These are phyloP conservation scores for Periparus ater DNA, from an alignment of 2,797 vertebrate genomes.

Conservation along the genomic window DNA sequence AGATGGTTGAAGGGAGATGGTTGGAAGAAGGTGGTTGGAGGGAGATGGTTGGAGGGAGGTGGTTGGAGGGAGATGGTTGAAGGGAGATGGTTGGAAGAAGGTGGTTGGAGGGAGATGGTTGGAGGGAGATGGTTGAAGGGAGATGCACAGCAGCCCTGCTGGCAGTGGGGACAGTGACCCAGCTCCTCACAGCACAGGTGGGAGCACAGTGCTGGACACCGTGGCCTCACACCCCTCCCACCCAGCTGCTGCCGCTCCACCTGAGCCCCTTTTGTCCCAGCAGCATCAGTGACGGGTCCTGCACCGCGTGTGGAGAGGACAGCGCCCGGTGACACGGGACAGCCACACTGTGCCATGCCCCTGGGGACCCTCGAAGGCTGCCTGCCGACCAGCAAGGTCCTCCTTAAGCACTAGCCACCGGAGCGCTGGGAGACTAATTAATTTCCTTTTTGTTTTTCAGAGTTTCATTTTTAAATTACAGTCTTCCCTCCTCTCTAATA, in stretches of 20 bases:
- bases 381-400: not conserved
- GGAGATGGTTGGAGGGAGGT: not conserved
- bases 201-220: not conserved
- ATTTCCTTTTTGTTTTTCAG: constrained; percentile 78
- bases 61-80: not conserved
- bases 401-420: constrained; percentile 36
- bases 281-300: not conserved
- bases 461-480: constrained; percentile 82
- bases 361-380: not conserved
- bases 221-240: accelerated
- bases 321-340: accelerated
- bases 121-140: not conserved
- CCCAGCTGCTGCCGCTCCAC: not conserved
- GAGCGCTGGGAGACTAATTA: constrained; percentile 66
- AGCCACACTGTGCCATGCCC: accelerated
- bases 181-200: accelerated
- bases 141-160: accelerated
- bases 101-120: no score
- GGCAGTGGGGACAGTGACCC: not conserved
- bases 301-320: accelerated
- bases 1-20: not conserved
- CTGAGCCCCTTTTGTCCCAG: accelerated
- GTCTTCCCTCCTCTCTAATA: constrained; percentile 83
- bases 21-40: no score
- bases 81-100: no score